Evolutionary conservation across 2,888 invertebrate genomes (phyloP), one percentile per base, ranked within the genome.

Genomic region (Lydus trimaculatus): DNA sequence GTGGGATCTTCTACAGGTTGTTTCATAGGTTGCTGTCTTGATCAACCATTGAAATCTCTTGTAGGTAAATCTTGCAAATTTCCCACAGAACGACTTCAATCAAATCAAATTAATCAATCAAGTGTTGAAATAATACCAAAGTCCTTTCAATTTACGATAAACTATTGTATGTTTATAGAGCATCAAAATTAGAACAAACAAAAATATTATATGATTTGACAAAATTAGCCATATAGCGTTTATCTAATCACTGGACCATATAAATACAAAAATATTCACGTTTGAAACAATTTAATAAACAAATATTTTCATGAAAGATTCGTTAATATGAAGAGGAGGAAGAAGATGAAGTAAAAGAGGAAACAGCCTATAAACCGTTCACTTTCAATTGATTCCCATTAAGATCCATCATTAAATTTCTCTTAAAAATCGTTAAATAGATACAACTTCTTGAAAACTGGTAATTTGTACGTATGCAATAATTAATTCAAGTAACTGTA

Each of bases 211-310:
- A 23, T 20, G 63, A 66, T 25, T 39, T 31, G 17, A 66, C 63
- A 43, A 63, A 63, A 66, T 62, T 63, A 39, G 31, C 58, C 63
- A 48, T 66, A 48, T 66, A 52, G 23, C 23, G 11, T 20, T 48
- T 52, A 23, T 65, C 56, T 70, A 65, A 48, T 61, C 70, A 70
- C 48, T 65, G 63, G 70, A 73, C 71, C 73, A 65, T 61, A 65
- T 66, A 68, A 70, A 61, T 65, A 52, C 11, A 17, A 4, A 43
- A 43, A 36, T 36, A 43, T 43, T 17, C 17, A 43, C n/a, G 8
- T 43, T 43, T 43, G 17, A 8, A 4, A 36, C 36, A 36, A 36
- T 36, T 36, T 13, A 13, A 36, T 36, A 15, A 4, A 15, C n/a
- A n/a, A n/a, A n/a, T 7, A 6, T 33, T 33, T 33, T 33, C 8